These are phyloP conservation scores for Ceriagrion tenellum DNA, from an alignment of 2,888 invertebrate species.

Conservation along the genomic window DNA sequence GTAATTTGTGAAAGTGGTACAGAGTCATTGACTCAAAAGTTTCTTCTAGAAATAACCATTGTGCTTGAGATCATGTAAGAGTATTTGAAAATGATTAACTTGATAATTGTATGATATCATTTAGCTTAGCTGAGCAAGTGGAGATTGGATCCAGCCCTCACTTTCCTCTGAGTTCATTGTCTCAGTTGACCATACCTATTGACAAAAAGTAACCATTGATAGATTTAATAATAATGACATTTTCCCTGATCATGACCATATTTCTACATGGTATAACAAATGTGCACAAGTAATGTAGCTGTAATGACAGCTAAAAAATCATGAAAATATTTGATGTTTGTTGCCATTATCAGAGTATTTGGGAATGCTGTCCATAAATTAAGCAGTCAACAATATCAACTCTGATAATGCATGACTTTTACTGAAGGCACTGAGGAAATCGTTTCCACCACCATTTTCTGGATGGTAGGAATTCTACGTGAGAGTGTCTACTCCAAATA, in stretches of 20 bases:
- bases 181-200: background rate
- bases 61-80: background rate
- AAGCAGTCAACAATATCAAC: background rate
- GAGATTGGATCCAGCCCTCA: background rate
- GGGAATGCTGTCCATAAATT: background rate
- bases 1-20: background rate
- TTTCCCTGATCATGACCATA: background rate
- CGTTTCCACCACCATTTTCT: background rate
- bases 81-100: background rate
- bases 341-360: background rate
- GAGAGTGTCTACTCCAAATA: background rate
- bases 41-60: background rate
- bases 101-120: background rate
- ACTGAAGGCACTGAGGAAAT: background rate
- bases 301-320: background rate
- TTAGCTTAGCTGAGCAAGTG: background rate
- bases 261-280: background rate
- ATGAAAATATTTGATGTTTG: background rate
- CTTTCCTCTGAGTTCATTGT: background rate
- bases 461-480: background rate
- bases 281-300: background rate
- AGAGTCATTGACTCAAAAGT: background rate
- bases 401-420: background rate
- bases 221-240: background rate
- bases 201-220: background rate